Base-by-base conservation (phyloP, 2,888 invertebrate genomes). In the Rhagonycha fulva region DNA sequence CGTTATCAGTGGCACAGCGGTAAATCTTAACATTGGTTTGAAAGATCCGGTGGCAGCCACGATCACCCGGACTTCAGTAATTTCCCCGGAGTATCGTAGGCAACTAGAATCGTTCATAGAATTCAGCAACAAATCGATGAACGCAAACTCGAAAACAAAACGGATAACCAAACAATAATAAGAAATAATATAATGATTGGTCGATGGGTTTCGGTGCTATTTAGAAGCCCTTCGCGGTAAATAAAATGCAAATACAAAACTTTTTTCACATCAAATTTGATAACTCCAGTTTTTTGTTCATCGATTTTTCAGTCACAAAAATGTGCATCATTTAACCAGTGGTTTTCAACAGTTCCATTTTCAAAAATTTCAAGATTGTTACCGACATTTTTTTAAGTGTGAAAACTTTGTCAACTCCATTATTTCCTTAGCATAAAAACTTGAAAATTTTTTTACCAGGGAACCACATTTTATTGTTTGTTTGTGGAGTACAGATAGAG, bases 1-100 rank as follows among this genome's bases (percentile, higher is more conserved):
- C 80, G 80, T 79, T 81, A 82, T 80, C 80, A 77, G 80, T 81
- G 81, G 79, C 80, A 81, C 81, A 80, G 81, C 82, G 82, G 82
- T 82, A 82, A 82, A 82, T 82, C 82, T 82, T 82, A 79, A 80
- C 81, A 81, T 82, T 80, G 81, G 82, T 80, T 79, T 78, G 80
- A 74, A 76, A 81, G 80, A 81, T 82, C 78, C 81, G 82, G 81
- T 82, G 80, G 81, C 81, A 78, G 81, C 81, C 74, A 77, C 78
- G 77, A 77, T 82, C 79, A 81, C 80, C 83, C 81, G 81, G 82
- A 82, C 82, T 82, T 80, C 74, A 73, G 81, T 82, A 84, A 85
- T 84, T 84, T 85, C 84, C 85, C 85, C 80, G 80, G 85, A 84
- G 85, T 84, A 83, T 83, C 82, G 82, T 84, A 83, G 82, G 83